Evolutionary conservation across 1,140 invertebrate genomes (phyloP), one percentile per base, ranked within the genome.

Genomic region (Cyclina sinensis): DNA sequence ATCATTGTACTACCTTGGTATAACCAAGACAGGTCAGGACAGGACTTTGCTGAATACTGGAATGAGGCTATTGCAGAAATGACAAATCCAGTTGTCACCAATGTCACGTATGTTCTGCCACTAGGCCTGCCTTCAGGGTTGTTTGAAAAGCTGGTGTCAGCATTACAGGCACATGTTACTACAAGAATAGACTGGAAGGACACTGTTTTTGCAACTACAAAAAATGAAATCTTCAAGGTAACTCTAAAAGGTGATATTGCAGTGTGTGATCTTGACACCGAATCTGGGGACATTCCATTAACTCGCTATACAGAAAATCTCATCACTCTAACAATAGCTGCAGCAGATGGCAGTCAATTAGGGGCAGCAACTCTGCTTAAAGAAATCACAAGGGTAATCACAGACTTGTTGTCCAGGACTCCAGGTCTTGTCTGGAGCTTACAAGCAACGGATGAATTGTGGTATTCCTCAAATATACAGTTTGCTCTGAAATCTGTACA

Each of bases 1-100:
- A 78, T 95, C 21, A 89, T 94, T 76, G 94, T 95, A 1, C 74
- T 95, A 12, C 94, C 94, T 0, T 95, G 91, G 93, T 95, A 93
- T 89, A 94, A 93, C 84, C 90, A 80, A n/a, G 92, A 94, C 35
- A 59, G 70, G 18, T 54, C 74, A 0, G 90, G 90, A 18, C 62
- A 73, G 11, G 86, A 92, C 12, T 35, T 95, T 4, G 54, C 79
- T 1, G 92, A 93, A n/a, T 70, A 91, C 35, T 95, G 94, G 93
- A 88, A 92, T 30, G 82, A 85, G n/a, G 79, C 57, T 16, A n/a
- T 81, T 3, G 37, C 85, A 48, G 57, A 78, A 57, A 62, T 88
- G 4, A 73, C 87, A 54, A 89, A 92, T 32, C 91, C 93, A 46
- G 65, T 91, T 21, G 78, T 78, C n/a, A 78, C 94, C 4, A 76